phyloP scores from a whole-genome alignment of 2,113 vertebrate species.

The Machaerirhynchus nigripectus region DNA sequence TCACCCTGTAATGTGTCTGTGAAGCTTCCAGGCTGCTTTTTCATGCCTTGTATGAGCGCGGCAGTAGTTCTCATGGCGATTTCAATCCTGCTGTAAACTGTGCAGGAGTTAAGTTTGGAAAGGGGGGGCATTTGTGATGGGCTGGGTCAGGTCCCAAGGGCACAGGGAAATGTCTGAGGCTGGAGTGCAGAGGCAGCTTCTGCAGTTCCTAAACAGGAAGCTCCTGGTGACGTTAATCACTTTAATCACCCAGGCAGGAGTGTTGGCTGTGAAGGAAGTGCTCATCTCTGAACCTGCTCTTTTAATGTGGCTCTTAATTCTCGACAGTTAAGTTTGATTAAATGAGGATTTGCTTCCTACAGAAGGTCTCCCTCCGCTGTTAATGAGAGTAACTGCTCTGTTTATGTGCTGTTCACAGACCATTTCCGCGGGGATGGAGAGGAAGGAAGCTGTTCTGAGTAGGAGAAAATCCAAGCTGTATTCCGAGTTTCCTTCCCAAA shows the following conservation, averaged over 20 bases:
- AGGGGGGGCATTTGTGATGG: background rate
- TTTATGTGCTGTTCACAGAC: background rate
- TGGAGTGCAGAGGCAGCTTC: background rate
- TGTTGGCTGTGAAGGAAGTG: background rate
- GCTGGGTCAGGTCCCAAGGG: background rate
- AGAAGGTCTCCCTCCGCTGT: background rate
- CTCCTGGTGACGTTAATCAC: background rate
- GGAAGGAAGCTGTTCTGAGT: constrained; percentile 18
- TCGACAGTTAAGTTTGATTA: fast-evolving
- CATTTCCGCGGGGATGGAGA: background rate
- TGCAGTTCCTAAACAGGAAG: background rate
- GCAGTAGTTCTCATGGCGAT: background rate
- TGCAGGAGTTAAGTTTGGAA: background rate
- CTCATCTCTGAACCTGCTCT: background rate
- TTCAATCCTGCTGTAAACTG: background rate
- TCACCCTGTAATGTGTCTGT: fast-evolving
- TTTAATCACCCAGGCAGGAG: background rate
- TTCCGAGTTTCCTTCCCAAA: background rate
- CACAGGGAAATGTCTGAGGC: background rate
- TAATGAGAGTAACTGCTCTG: background rate
- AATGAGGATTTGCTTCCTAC: background rate
- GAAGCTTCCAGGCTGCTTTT: background rate
- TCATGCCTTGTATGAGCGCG: background rate
- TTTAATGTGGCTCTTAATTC: background rate
- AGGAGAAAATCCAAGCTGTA: background rate